These are phyloP conservation scores for Camelus dromedarius DNA, from an alignment of 2,113 vertebrate species.

Conservation along the genomic window DNA sequence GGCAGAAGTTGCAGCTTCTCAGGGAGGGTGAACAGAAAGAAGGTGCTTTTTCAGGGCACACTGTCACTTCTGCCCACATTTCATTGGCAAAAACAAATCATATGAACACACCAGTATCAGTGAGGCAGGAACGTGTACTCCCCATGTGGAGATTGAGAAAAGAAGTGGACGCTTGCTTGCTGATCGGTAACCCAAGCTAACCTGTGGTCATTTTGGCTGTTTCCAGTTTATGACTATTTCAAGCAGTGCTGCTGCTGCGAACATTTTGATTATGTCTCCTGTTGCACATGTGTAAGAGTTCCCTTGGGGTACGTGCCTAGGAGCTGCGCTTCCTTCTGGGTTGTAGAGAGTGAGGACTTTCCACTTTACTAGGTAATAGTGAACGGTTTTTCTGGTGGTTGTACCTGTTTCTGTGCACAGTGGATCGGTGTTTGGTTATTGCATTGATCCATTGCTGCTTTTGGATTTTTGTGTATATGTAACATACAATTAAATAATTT, in stretches of 20 bases:
- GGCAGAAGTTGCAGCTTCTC: background rate
- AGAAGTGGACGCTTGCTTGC: too few relatives aligned
- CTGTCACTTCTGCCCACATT: background rate
- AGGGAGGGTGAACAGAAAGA: background rate
- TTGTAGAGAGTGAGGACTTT: background rate
- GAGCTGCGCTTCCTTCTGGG: background rate
- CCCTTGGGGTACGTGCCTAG: background rate
- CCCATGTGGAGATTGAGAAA: background rate
- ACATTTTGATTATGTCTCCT: background rate
- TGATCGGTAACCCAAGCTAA: background rate
- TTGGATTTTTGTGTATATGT: background rate
- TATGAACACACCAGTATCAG: background rate
- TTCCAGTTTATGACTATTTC: background rate
- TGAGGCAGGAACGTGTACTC: background rate
- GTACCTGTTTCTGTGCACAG: background rate
- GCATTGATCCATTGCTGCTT: background rate
- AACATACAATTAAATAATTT: background rate
- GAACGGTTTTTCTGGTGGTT: background rate
- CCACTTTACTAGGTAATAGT: background rate
- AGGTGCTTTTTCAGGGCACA: background rate
- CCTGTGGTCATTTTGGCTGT: background rate
- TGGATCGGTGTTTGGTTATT: background rate
- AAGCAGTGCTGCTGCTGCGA: background rate
- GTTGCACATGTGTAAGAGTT: background rate
- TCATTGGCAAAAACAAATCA: background rate